phyloP scores from a whole-genome alignment of 2,113 vertebrate genomes.

The Pterocles gutturalis region DNA sequence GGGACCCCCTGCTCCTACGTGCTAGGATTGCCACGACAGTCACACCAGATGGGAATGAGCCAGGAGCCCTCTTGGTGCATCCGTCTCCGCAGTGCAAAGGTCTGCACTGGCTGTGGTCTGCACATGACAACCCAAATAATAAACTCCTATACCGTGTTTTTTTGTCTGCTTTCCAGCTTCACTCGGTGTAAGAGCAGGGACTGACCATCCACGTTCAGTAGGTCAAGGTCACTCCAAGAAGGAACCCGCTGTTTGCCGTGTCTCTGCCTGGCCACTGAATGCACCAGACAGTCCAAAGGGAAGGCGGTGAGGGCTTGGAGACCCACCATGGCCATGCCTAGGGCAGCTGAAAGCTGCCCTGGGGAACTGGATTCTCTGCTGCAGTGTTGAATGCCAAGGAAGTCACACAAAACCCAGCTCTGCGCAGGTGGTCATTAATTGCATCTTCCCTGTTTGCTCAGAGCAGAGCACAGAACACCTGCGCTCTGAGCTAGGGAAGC shows the following conservation, averaged over 20 bases:
- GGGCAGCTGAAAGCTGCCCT: neutral
- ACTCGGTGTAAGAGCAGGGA: neutral
- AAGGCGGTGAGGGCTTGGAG: neutral
- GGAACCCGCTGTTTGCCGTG: neutral
- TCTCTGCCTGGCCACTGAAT: neutral
- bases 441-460: neutral
- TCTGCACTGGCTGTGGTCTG: accelerated
- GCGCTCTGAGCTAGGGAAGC: neutral
- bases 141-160: neutral
- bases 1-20: neutral
- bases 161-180: neutral
- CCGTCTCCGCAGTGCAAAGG: neutral
- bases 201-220: neutral
- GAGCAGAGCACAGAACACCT: neutral
- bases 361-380: neutral
- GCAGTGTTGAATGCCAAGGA: neutral
- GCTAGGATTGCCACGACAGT: neutral
- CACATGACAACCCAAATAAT: neutral
- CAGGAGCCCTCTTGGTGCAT: neutral
- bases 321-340: neutral
- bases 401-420: neutral
- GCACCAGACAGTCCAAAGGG: neutral
- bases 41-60: neutral
- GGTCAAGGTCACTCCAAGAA: slow-evolving; percentile 16
- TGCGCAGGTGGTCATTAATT: neutral